A percentile compares a stretch with the other conserved stretches of the same genome.
Evolutionary conservation across 1,140 invertebrate genomes (phyloP).

Genomic region (Muscidifurax raptorellus): DNA sequence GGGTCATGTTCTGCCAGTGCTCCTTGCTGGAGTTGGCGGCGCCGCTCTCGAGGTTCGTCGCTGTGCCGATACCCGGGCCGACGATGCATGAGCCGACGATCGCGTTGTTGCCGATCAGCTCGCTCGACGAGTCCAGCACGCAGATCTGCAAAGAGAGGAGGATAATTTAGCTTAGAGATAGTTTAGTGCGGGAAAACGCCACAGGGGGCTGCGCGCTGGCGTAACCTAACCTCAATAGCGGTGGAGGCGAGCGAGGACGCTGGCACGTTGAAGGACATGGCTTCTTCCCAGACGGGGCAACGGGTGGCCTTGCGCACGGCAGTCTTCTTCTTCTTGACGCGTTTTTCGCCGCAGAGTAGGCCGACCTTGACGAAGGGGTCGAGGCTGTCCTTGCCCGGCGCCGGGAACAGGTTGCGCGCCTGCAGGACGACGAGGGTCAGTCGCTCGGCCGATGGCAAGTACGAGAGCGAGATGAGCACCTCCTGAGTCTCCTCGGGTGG

Average conservation of each 20-base stretch:
- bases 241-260: slow-evolving; percentile 81
- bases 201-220: background rate
- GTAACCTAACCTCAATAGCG: slow-evolving; percentile 82
- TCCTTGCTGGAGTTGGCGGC: slow-evolving; percentile 72
- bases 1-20: slow-evolving; percentile 89
- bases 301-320: slow-evolving; percentile 89
- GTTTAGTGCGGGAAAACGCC: background rate
- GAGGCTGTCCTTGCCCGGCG: slow-evolving; percentile 74
- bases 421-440: slow-evolving; percentile 89
- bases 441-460: slow-evolving; percentile 90
- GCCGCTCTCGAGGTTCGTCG: slow-evolving; percentile 65
- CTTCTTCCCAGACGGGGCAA: slow-evolving; percentile 97
- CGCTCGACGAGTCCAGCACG: slow-evolving; percentile 79
- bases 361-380: slow-evolving; percentile 96
- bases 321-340: slow-evolving; percentile 94
- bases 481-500: slow-evolving; percentile 88
- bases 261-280: slow-evolving; percentile 91
- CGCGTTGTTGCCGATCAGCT: slow-evolving; percentile 81
- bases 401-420: slow-evolving; percentile 87
- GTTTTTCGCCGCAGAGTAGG: slow-evolving; percentile 88
- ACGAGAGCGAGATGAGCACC: slow-evolving; percentile 88
- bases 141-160: slow-evolving; percentile 71
- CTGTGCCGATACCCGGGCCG: slow-evolving; percentile 79
- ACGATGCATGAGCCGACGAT: slow-evolving; percentile 84
- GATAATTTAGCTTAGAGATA: background rate